phyloP scores from a whole-genome alignment of 2,888 invertebrate species.

The Ochropacha duplaris region DNA sequence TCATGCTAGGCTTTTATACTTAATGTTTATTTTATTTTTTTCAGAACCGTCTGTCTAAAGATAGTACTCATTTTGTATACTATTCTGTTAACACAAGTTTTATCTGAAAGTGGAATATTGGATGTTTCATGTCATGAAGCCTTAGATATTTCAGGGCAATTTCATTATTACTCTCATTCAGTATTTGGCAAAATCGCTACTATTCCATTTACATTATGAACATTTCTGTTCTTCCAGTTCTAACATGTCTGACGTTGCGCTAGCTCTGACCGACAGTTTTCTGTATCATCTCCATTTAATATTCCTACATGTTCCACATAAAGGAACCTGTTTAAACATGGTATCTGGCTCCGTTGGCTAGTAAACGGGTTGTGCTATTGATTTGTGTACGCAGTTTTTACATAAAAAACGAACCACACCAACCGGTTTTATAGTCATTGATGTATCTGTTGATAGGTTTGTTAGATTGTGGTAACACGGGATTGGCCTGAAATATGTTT shows the following conservation, averaged over 20 bases:
- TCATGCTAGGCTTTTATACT: no score
- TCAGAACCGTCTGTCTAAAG: no score
- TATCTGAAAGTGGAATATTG: background rate
- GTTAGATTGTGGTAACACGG: conserved; percentile 10
- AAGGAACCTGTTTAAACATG: conserved; percentile 31
- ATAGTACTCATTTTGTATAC: no score
- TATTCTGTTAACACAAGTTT: no score
- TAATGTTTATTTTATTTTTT: no score
- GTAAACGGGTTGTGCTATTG: conserved; percentile 32
- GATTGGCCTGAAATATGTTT: no score
- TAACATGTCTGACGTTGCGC: conserved; percentile 17
- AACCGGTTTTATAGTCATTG: conserved; percentile 48
- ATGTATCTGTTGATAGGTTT: conserved; percentile 24
- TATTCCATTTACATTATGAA: background rate
- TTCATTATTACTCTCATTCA: background rate
- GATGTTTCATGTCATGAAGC: background rate
- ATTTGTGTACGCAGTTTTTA: conserved; percentile 50
- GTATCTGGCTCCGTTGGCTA: conserved; percentile 1
- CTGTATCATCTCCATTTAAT: conserved; percentile 47
- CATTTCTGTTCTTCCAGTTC: conserved; percentile 10
- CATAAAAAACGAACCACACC: conserved; percentile 35
- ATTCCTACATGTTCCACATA: conserved; percentile 46
- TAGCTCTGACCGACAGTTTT: conserved; percentile 55
- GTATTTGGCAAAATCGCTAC: background rate
- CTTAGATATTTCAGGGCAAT: background rate